Base-by-base conservation (phyloP, 37 sponge, comb jelly and placozoan species). In the Oscarella lobularis region DNA sequence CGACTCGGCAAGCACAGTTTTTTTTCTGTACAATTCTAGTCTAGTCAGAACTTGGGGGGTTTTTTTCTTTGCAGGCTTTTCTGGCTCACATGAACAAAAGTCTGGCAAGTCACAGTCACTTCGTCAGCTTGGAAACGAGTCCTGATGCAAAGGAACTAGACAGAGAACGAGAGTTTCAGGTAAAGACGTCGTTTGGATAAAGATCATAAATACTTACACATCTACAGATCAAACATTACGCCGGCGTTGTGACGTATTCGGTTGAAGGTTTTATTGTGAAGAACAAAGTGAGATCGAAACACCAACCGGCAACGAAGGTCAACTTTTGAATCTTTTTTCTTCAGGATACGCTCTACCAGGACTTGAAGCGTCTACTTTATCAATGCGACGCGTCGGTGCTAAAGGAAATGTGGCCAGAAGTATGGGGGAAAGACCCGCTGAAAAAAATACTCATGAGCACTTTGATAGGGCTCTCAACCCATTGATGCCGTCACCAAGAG, bases 391-490 rank as follows among this genome's bases (percentile, higher is more conserved):
- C 77, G 38, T 66, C 66, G 2, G n/a, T 73, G 3, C 76, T 90
- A 38, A 76, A 86, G 67, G 90, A 83, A 39, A 85, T 85, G 80
- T 90, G 86, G 86, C 87, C 90, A 0, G 90, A 90, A 74, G 88
- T 84, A 66, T 0, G 74, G 1, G 36, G n/a, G n/a, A n/a, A n/a
- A n/a, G n/a, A n/a, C n/a, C n/a, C n/a, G n/a, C n/a, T n/a, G n/a
- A n/a, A n/a, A n/a, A n/a, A n/a, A n/a, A n/a, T n/a, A n/a, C n/a
- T n/a, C n/a, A n/a, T n/a, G n/a, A n/a, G n/a, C n/a, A n/a, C 20
- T 48, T 48, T 48, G 20, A 9, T 35, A 87, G 88, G 88, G 88
- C 31, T 81, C 88, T 36, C 81, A 75, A 30, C 85, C 84, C 9
- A 66, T 77, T 3, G 54, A 34, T 6, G 84, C 85, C 65, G 90